Percentiles rank a stretch among this genome's conserved stretches.
phyloP scores from a whole-genome alignment of 2,888 invertebrate genomes.

The Allygus modestus region DNA sequence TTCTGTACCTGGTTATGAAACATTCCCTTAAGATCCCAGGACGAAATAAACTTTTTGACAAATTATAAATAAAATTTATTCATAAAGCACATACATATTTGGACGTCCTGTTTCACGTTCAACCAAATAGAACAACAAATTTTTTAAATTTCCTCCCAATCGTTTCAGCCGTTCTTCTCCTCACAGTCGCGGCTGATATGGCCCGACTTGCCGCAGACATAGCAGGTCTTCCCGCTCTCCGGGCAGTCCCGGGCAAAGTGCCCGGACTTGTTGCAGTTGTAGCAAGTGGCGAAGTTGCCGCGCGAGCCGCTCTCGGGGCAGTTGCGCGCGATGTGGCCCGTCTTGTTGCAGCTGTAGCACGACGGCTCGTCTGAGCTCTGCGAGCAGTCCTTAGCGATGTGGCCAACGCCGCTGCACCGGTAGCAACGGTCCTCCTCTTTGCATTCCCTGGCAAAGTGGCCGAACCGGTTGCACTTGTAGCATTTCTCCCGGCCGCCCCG shows the following conservation, averaged over 20 bases:
- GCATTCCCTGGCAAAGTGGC: conserved; percentile 96
- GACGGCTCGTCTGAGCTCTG: conserved; percentile 77
- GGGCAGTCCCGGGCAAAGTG: conserved; percentile 83
- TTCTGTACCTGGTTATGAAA: too few species aligned
- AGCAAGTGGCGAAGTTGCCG: conserved; percentile 76
- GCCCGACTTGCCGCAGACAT: conserved; percentile 94
- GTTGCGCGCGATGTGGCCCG: conserved; percentile 84
- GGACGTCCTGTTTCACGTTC: not conserved
- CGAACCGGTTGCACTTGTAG: conserved; percentile 96
- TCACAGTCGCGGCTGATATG: conserved; percentile 94
- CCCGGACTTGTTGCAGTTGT: conserved; percentile 84
- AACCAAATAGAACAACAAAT: not conserved
- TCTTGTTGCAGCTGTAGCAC: conserved; percentile 83
- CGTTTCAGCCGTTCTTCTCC: conserved; percentile 59
- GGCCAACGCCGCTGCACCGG: conserved; percentile 92
- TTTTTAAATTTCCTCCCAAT: not conserved
- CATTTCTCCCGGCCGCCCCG: conserved; percentile 87
- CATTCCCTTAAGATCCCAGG: too few species aligned
- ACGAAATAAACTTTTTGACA: not conserved
- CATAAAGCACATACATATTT: conserved; percentile 17
- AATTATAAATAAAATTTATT: conserved; percentile 46
- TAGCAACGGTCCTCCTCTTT: conserved; percentile 90
- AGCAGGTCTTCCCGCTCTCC: conserved; percentile 87
- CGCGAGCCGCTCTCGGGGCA: conserved; percentile 81
- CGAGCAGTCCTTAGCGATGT: conserved; percentile 95